Percentiles rank a stretch among this genome's conserved stretches.
Evolutionary conservation across 2,113 vertebrate genomes (phyloP).

Genomic region (Channa argus): DNA sequence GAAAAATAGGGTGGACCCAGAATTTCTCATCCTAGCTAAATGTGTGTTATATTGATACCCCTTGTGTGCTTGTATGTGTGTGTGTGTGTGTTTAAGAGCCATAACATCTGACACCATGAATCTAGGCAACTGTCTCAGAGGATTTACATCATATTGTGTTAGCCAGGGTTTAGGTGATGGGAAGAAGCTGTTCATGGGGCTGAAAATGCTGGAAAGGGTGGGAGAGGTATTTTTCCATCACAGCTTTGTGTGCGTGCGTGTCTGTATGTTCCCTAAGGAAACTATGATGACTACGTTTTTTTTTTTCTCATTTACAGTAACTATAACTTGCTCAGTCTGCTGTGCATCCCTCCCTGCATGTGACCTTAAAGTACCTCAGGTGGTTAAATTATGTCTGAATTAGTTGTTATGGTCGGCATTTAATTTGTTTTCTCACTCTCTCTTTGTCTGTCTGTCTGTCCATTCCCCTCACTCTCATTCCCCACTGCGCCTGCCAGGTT

Average conservation of each 20-base stretch:
- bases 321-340: slow-evolving; percentile 23
- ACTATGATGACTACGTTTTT: slow-evolving; percentile 38
- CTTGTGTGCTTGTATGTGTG: not conserved
- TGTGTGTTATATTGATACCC: slow-evolving; percentile 32
- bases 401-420: slow-evolving; percentile 25
- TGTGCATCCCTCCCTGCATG: slow-evolving; percentile 29
- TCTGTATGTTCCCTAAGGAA: slow-evolving; percentile 18
- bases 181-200: slow-evolving; percentile 45
- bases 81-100: slow-evolving; percentile 30
- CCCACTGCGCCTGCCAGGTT: slow-evolving; percentile 39
- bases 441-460: slow-evolving; percentile 11
- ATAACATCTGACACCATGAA: slow-evolving; percentile 51
- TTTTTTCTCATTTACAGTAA: slow-evolving; percentile 45
- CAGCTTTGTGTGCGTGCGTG: slow-evolving; percentile 20
- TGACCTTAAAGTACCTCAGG: slow-evolving; percentile 48
- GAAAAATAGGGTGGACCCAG: slow-evolving; percentile 22
- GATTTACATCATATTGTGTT: slow-evolving; percentile 56
- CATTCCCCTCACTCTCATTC: slow-evolving; percentile 5
- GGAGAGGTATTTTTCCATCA: slow-evolving; percentile 3
- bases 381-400: slow-evolving; percentile 27
- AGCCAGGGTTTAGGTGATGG: slow-evolving; percentile 46
- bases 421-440: slow-evolving; percentile 15
- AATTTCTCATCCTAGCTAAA: slow-evolving; percentile 22
- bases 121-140: slow-evolving; percentile 41
- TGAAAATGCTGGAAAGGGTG: slow-evolving; percentile 53